Conservation (phyloP, 2,797 vertebrate genomes). For the Aplochiton taeniatus region DNA sequence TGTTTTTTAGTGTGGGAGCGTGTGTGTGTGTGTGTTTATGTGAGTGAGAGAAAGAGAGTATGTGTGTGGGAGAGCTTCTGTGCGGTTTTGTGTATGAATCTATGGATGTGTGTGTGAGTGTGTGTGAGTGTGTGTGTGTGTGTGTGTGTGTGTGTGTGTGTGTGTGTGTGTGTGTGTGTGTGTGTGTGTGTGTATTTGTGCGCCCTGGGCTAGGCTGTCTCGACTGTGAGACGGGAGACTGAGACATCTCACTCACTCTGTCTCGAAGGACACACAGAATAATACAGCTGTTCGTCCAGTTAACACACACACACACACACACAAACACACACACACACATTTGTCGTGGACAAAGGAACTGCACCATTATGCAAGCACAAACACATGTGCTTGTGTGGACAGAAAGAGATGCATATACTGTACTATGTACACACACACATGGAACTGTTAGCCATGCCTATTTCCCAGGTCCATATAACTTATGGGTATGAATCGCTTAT, state of each 20-base stretch:
- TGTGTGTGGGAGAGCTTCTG: slow-evolving; percentile 5
- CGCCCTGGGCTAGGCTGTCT: slow-evolving; percentile 50
- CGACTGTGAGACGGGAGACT: slow-evolving; percentile 53
- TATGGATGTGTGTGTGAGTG: slow-evolving; percentile 14
- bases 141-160: slow-evolving; percentile 10
- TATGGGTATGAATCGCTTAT: no score
- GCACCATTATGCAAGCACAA: background rate
- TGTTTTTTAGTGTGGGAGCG: slow-evolving; percentile 7
- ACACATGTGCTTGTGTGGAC: no score
- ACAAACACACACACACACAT: slow-evolving; percentile 10
- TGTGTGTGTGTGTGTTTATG: slow-evolving; percentile 10
- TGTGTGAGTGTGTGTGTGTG: slow-evolving; percentile 6
- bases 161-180: slow-evolving; percentile 10
- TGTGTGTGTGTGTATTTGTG: slow-evolving; percentile 3
- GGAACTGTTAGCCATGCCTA: no score
- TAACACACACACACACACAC: slow-evolving; percentile 1
- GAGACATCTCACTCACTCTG: slow-evolving; percentile 51
- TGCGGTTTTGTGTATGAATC: background rate
- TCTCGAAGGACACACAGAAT: slow-evolving; percentile 36
- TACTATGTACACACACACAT: no score
- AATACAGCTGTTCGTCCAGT: slow-evolving; percentile 39
- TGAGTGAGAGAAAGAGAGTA: slow-evolving; percentile 35
- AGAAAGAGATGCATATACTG: no score
- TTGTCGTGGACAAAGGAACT: no score
- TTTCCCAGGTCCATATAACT: no score